Percentiles rank a stretch among this genome's conserved stretches.
These are phyloP conservation scores for Thaumatotibia leucotreta DNA, from an alignment of 1,140 invertebrate genomes.

Conservation along the genomic window DNA sequence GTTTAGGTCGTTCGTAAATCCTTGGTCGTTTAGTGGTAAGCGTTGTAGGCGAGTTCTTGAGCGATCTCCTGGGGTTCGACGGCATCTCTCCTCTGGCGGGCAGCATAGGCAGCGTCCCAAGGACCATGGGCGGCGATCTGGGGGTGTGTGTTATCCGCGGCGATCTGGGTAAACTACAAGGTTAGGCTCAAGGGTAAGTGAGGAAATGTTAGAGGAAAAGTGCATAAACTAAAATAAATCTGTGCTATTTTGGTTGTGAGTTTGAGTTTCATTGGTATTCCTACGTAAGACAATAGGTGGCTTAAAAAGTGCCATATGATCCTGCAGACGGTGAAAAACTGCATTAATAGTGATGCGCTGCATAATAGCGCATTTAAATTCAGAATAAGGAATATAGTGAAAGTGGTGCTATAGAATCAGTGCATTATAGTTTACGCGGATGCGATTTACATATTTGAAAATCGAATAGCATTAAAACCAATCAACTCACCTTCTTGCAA, in stretches of 20 bases:
- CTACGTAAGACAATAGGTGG: background rate
- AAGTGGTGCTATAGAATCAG: background rate
- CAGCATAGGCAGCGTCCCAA: slow-evolving; percentile 83
- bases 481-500: slow-evolving; percentile 84
- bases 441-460: background rate
- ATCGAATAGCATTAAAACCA: background rate
- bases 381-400: background rate
- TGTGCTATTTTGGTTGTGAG: background rate
- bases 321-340: background rate
- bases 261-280: background rate
- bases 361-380: background rate
- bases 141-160: slow-evolving; percentile 83
- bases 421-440: background rate
- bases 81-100: slow-evolving; percentile 70
- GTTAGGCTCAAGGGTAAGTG: slow-evolving; percentile 54
- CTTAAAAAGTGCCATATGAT: background rate
- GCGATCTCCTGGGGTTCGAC: slow-evolving; percentile 72
- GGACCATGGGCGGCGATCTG: slow-evolving; percentile 83
- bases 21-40: slow-evolving; percentile 79
- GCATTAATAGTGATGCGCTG: slow-evolving; percentile 7
- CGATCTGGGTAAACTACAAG: slow-evolving; percentile 80
- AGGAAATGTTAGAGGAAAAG: slow-evolving; percentile 28
- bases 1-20: too few species aligned
- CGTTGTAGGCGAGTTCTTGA: slow-evolving; percentile 86
- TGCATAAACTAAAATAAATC: slow-evolving; percentile 35